A percentile compares a stretch with the other conserved stretches of the same genome.
Evolutionary conservation across 1,140 invertebrate genomes (phyloP).

Genomic region (Drosophila tsacasi): DNA sequence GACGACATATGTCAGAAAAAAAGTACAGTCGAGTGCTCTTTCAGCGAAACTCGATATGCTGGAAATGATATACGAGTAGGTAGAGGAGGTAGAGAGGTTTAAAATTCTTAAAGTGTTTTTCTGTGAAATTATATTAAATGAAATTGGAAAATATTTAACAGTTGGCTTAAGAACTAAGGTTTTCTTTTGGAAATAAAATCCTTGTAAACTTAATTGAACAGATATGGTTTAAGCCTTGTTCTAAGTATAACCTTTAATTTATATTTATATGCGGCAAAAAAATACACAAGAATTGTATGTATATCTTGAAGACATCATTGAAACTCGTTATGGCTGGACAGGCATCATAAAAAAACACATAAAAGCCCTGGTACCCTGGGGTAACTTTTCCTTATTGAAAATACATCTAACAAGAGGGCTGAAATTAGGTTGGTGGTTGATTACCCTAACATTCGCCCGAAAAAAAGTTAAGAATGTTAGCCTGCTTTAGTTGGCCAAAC

Average conservation of each 20-base stretch:
- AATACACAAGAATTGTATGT: neutral
- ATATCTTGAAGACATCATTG: neutral
- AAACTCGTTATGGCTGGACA: neutral
- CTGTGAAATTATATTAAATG: neutral
- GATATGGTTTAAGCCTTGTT: neutral
- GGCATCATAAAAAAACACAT: slow-evolving; percentile 27
- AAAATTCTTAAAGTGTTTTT: neutral
- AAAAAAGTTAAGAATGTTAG: slow-evolving; percentile 9
- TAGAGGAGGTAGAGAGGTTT: too few species aligned
- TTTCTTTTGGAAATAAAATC: neutral
- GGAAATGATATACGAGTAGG: neutral
- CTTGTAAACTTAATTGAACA: neutral
- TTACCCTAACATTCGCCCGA: neutral
- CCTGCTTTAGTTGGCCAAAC: slow-evolving; percentile 4
- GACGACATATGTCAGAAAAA: slow-evolving; percentile 6
- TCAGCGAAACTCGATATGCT: neutral
- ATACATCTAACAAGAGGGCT: slow-evolving; percentile 8
- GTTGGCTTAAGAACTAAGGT: neutral
- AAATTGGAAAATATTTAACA: neutral
- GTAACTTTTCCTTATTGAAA: slow-evolving; percentile 25
- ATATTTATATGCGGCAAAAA: too few species aligned
- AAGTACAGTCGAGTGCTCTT: slow-evolving; percentile 14
- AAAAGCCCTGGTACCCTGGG: slow-evolving; percentile 2
- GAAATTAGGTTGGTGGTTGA: slow-evolving; percentile 1
- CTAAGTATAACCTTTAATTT: neutral